These are phyloP conservation scores for Euclidia mi DNA, from an alignment of 2,888 invertebrate species.

Conservation along the genomic window DNA sequence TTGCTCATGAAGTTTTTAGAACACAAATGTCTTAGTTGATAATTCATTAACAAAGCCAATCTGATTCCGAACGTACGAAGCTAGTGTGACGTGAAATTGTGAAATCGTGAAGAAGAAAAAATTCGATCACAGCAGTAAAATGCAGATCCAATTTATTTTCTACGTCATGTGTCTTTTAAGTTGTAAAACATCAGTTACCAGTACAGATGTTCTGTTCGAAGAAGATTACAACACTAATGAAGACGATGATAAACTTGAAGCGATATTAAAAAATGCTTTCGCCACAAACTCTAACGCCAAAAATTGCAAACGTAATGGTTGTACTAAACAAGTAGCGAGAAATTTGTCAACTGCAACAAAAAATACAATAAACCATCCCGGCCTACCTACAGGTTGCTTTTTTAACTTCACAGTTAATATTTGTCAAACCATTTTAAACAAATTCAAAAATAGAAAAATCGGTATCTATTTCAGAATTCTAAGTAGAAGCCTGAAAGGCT, in stretches of 20 bases:
- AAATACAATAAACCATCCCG: slow-evolving; percentile 23
- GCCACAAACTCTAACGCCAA: neutral
- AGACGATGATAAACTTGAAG: neutral
- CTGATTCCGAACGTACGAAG: too few species aligned
- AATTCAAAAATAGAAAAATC: slow-evolving; percentile 55
- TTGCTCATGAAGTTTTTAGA: too few species aligned
- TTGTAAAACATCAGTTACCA: neutral
- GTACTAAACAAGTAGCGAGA: neutral
- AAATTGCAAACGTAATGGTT: neutral
- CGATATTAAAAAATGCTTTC: neutral
- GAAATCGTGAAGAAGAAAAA: too few species aligned
- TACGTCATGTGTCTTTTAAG: neutral
- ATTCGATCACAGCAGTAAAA: neutral
- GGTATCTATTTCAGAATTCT: slow-evolving; percentile 65
- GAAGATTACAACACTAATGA: neutral
- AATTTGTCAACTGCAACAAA: slow-evolving; percentile 6
- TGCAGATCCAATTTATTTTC: slow-evolving; percentile 14
- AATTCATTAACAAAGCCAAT: too few species aligned
- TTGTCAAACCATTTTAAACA: slow-evolving; percentile 63
- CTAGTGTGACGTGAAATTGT: too few species aligned
- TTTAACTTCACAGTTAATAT: slow-evolving; percentile 70
- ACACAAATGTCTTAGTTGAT: too few species aligned
- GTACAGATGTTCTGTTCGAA: neutral
- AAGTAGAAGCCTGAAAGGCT: slow-evolving; percentile 57
- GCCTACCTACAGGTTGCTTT: slow-evolving; percentile 65